Conservation (phyloP, 2,888 invertebrate genomes). For the Incurvaria masculella region DNA sequence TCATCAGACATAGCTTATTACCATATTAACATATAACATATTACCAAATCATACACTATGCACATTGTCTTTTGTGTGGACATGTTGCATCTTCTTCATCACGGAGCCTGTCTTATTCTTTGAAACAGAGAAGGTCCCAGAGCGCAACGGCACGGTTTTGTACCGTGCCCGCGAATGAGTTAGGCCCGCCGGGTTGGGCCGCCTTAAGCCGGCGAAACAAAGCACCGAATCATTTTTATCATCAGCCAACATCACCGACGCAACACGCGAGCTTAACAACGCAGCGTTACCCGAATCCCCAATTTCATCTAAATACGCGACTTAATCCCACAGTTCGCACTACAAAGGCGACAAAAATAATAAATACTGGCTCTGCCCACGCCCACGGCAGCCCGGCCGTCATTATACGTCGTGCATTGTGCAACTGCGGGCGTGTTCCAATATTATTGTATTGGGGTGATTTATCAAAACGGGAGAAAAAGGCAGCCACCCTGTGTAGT, state of each 20-base stretch:
- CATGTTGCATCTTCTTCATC: too few relatives aligned
- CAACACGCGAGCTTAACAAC: conserved; percentile 41
- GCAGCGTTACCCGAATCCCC: conserved; percentile 42
- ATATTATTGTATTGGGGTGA: conserved; percentile 44
- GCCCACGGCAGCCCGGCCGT: conserved; percentile 29
- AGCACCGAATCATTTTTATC: background rate
- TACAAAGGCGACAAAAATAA: conserved; percentile 55
- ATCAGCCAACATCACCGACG: conserved; percentile 17
- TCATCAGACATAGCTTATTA: too few relatives aligned
- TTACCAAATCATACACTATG: too few relatives aligned
- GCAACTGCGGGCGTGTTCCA: conserved; percentile 8
- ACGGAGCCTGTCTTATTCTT: too few relatives aligned
- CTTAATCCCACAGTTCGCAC: conserved; percentile 34
- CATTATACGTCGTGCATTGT: too few relatives aligned
- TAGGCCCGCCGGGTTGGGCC: too few relatives aligned
- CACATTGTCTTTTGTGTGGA: too few relatives aligned
- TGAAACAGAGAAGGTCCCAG: too few relatives aligned
- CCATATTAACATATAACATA: too few relatives aligned
- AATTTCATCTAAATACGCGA: conserved; percentile 54
- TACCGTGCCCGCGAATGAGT: too few relatives aligned
- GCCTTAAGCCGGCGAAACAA: background rate
- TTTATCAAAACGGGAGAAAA: conserved; percentile 35
- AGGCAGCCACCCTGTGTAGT: conserved; percentile 12
- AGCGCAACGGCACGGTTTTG: too few relatives aligned
- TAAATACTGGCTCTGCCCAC: conserved; percentile 37